These are phyloP conservation scores for Tyrannus savana DNA, from an alignment of 2,113 vertebrate genomes.

Conservation along the genomic window DNA sequence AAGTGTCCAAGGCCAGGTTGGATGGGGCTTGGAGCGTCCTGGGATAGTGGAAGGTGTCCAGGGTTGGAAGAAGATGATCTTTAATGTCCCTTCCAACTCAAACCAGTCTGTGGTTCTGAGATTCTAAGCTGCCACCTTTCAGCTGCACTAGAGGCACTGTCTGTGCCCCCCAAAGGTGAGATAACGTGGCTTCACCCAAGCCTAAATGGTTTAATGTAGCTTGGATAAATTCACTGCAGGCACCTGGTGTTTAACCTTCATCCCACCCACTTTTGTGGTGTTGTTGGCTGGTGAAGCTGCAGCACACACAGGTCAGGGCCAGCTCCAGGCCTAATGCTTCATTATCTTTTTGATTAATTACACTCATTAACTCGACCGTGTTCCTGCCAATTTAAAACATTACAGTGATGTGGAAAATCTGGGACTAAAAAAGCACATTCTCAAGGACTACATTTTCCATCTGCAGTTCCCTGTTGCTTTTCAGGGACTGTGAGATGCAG, in stretches of 20 bases:
- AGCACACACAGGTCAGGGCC: background rate
- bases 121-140: background rate
- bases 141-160: background rate
- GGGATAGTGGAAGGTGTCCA: background rate
- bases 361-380: background rate
- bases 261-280: background rate
- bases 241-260: background rate
- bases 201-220: background rate
- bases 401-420: background rate
- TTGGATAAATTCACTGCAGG: background rate
- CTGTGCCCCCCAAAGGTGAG: background rate
- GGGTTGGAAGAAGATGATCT: background rate
- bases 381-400: background rate
- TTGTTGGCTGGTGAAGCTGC: background rate
- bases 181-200: background rate
- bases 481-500: background rate
- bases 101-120: background rate
- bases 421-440: background rate
- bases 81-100: background rate
- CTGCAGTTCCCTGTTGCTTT: background rate
- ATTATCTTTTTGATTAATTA: background rate
- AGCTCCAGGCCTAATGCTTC: background rate
- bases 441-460: background rate
- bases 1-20: background rate
- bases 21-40: background rate